Evolutionary conservation across 2,888 invertebrate species (phyloP).

Genomic region (Carterocephalus palaemon): DNA sequence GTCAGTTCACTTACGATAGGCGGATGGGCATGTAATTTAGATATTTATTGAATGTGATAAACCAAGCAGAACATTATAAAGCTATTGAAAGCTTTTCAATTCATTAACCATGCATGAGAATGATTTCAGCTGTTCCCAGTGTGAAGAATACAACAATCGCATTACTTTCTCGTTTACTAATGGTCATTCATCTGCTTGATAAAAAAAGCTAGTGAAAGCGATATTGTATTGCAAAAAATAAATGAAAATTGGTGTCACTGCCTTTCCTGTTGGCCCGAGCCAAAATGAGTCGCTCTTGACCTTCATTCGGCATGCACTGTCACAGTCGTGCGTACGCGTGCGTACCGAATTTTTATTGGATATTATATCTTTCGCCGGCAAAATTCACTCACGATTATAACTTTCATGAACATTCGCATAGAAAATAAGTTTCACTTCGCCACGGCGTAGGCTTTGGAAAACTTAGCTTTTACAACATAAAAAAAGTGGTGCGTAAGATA

Average conservation of each 20-base stretch:
- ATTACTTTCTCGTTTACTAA: slow-evolving; percentile 72
- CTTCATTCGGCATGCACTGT: slow-evolving; percentile 42
- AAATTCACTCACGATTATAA: no score
- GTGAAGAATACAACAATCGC: slow-evolving; percentile 55
- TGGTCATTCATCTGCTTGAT: slow-evolving; percentile 63
- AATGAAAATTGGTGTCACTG: slow-evolving; percentile 75
- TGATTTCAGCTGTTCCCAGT: slow-evolving; percentile 43
- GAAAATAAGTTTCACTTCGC: no score
- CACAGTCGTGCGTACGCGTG: neutral
- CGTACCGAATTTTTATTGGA: slow-evolving; percentile 9
- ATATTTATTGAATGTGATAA: slow-evolving; percentile 42
- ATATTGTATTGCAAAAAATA: slow-evolving; percentile 71
- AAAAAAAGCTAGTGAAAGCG: slow-evolving; percentile 74
- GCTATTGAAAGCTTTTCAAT: slow-evolving; percentile 48
- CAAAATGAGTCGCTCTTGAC: slow-evolving; percentile 54
- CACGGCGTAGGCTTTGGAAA: no score
- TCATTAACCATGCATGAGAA: slow-evolving; percentile 55
- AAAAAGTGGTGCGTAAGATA: no score
- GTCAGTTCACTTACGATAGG: slow-evolving; percentile 31
- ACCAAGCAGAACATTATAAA: slow-evolving; percentile 46
- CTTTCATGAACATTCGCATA: no score
- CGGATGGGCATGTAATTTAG: slow-evolving; percentile 43
- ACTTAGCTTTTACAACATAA: no score
- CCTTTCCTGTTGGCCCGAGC: slow-evolving; percentile 64
- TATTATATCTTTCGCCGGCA: neutral